Evolutionary conservation across 2,888 invertebrate genomes (phyloP), one percentile per base, ranked within the genome.

Genomic region (Ormia ochracea): DNA sequence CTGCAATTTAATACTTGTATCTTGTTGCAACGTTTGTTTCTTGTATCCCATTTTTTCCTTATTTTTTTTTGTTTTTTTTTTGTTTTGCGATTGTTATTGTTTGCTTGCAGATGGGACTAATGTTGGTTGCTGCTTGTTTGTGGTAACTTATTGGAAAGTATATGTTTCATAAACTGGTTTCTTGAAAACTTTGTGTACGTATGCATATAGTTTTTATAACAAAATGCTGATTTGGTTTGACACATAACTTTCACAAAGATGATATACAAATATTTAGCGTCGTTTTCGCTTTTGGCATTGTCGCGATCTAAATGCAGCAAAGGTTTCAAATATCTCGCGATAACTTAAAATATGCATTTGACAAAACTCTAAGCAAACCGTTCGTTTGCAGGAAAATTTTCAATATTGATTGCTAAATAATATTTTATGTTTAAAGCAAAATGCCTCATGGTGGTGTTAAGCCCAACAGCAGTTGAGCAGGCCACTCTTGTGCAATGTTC

Each of bases 1-100:
- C 79, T 87, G 88, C 88, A 88, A 87, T 85, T 86, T 87, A 87
- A 87, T 86, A 87, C 86, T 83, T 74, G 83, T 52, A 38, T 68
- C 31, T 70, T 48, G 76, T 77, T 77, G 56, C 56, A 70, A 63
- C 76, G 19, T 77, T 77, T 77, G 76, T 77, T 77, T 63, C 69
- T 54, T 48, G 26, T 36, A 31, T 56, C 12, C 41, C 33, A 12
- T 12, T 9, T 10, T 63, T 31, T 23, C 36, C 23, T 14, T 36
- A 10, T 14, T n/a, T 19, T 28, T 41, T 26, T 21, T 21, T 17
- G 14, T 26, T 31, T 70, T 14, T n/a, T 41, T 26, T 19, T 70
- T 54, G n/a, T 70, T 56, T 33, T 65, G 65, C 41, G 31, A 54
- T 61, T 52, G 43, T 63, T 74, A 19, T 33, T 74, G 28, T 56